Percentiles rank a stretch among this genome's conserved stretches.
Evolutionary conservation across 2,113 vertebrate species (phyloP).

Genomic region (Ailurus styani): DNA sequence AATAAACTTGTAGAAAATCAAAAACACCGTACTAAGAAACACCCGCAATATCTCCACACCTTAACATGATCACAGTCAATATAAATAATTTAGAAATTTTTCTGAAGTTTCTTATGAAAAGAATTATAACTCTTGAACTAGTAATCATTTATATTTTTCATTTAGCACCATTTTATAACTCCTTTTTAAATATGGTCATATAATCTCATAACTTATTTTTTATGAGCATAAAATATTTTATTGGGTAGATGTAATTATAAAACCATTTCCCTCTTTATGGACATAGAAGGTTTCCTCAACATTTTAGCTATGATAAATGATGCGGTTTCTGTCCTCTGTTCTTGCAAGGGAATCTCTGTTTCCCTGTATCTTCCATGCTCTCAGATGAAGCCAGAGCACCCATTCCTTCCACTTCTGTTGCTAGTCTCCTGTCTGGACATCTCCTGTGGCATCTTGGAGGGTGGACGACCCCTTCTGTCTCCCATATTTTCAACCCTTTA

Average conservation of each 20-base stretch:
- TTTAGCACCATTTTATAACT: not conserved
- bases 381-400: not conserved
- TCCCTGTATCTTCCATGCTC: not conserved
- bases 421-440: not conserved
- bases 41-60: not conserved
- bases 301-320: not conserved
- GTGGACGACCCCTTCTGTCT: fast-evolving
- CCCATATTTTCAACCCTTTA: not conserved
- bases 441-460: not conserved
- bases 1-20: not conserved
- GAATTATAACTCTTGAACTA: not conserved
- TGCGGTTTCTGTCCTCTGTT: not conserved
- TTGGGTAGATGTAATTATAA: not conserved
- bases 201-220: not conserved
- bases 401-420: not conserved
- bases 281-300: not conserved
- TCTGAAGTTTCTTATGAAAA: not conserved
- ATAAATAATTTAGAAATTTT: not conserved
- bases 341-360: not conserved
- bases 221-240: not conserved
- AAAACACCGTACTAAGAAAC: not conserved
- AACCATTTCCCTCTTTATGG: not conserved
- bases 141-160: not conserved
- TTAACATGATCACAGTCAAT: not conserved
- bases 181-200: not conserved